Evolutionary conservation across 1,140 invertebrate genomes (phyloP).

Genomic region (Piezodorus guildinii): DNA sequence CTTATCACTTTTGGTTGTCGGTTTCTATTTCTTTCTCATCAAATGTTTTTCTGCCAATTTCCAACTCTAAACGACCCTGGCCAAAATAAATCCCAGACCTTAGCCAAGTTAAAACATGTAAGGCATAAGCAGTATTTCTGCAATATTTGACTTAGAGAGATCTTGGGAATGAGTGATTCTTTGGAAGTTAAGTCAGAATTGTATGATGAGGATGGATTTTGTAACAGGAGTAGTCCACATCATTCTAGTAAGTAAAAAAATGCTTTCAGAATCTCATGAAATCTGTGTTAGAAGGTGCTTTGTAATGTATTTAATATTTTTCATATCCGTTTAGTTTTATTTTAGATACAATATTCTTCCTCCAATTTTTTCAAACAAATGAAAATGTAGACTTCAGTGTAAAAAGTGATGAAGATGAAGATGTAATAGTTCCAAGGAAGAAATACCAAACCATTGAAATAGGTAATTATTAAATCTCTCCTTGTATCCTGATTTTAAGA

Average conservation of each 20-base stretch:
- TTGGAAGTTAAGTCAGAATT: constrained; percentile 23
- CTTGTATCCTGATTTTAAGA: too few relatives aligned
- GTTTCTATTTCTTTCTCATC: too few relatives aligned
- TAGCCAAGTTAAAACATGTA: too few relatives aligned
- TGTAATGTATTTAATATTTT: too few relatives aligned
- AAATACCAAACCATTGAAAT: constrained; percentile 34
- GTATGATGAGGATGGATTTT: constrained; percentile 11
- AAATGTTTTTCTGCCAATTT: neutral
- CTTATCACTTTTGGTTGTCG: too few relatives aligned
- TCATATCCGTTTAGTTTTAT: neutral
- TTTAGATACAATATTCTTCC: constrained; percentile 4
- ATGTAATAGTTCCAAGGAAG: constrained; percentile 35
- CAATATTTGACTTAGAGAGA: too few relatives aligned
- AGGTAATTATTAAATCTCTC: constrained; percentile 19
- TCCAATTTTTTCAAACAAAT: neutral
- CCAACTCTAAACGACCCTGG: constrained; percentile 6
- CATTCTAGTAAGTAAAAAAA: too few relatives aligned
- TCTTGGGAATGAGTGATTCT: neutral
- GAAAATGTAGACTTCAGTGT: neutral
- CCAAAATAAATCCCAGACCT: neutral
- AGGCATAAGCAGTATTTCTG: too few relatives aligned
- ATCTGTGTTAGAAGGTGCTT: too few relatives aligned
- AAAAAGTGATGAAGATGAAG: constrained; percentile 39
- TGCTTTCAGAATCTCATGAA: too few relatives aligned
- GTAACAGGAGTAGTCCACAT: neutral